phyloP scores from a whole-genome alignment of 2,797 vertebrate species.

The Gymnoscopelus braueri region DNA sequence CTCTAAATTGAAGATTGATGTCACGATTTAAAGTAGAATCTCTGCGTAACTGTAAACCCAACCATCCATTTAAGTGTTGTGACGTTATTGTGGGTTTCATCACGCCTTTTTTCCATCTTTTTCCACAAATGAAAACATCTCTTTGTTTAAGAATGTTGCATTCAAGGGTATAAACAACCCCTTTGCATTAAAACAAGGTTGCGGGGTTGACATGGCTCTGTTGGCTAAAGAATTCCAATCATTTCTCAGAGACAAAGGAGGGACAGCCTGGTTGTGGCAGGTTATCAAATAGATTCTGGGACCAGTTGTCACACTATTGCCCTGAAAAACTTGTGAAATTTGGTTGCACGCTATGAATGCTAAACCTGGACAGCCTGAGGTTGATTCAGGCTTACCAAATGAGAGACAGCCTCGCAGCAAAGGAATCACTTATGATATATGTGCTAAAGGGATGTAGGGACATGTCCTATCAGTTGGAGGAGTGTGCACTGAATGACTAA shows the following conservation, averaged over 20 bases:
- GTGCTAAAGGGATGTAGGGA: background rate
- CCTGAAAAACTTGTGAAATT: slow-evolving; percentile 61
- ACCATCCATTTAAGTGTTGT: background rate
- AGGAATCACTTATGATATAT: slow-evolving; percentile 12
- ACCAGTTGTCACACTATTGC: slow-evolving; percentile 61
- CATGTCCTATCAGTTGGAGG: background rate
- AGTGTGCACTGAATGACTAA: background rate
- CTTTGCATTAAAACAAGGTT: background rate
- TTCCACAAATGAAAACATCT: slow-evolving; percentile 26
- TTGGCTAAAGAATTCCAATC: slow-evolving; percentile 69
- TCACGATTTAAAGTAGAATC: slow-evolving; percentile 7
- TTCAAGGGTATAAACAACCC: slow-evolving; percentile 28
- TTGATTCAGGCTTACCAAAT: slow-evolving; percentile 21
- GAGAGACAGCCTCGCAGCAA: slow-evolving; percentile 19
- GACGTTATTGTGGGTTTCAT: slow-evolving; percentile 7
- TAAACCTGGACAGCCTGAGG: slow-evolving; percentile 29
- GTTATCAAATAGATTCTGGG: slow-evolving; percentile 70
- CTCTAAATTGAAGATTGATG: slow-evolving; percentile 10
- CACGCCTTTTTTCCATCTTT: background rate
- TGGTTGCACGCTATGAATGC: slow-evolving; percentile 57
- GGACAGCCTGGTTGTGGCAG: slow-evolving; percentile 61
- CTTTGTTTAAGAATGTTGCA: slow-evolving; percentile 38
- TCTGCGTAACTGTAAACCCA: background rate
- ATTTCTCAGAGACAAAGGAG: slow-evolving; percentile 74
- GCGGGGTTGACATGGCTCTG: slow-evolving; percentile 38